Evolutionary conservation across 2,888 invertebrate genomes (phyloP), one percentile per base, ranked within the genome.

Genomic region (Drosophila austrosaltans): DNA sequence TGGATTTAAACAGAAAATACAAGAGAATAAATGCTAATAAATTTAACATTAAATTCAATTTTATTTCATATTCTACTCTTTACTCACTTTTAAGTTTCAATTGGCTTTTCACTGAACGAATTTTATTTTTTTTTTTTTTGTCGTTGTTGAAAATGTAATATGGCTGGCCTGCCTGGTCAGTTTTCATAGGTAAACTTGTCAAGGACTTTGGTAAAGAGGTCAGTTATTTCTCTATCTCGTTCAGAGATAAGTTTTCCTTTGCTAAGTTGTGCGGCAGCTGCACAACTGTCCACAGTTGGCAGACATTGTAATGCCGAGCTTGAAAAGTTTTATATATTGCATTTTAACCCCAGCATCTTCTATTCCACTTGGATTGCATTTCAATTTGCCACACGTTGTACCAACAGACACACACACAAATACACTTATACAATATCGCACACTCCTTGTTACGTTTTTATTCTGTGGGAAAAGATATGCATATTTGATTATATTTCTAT

Each of bases 311-410:
- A 44, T 66, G 66, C 61, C 53, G 42, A 48, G 53, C 58, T 30
- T 48, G 22, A 48, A 39, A 22, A 22, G 25, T 3, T 8, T 25
- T 30, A 63, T 56, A 36, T 12, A 58, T 16, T 53, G 39, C 74
- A 72, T 58, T 48, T 32, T 62, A 42, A 8, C 30, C 40, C 42
- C 16, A 44, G 42, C 16, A 53, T 57, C 3, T 62, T 22, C 36
- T 56, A 39, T 61, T 32, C 44, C 69, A 40, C 25, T 12, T 59
- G 48, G 62, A 54, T 54, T 58, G 58, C 36, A 69, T 69, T 69
- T 58, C 62, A 36, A 75, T 72, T 72, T 63, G 53, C 75, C 72
- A 56, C 72, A 72, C 54, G 44, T 63, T 63, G 74, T 60, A 20
- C 72, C 40, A 60, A 66, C 56, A 61, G 16, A 44, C 28, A 44